Evolutionary conservation across 2,113 vertebrate species (phyloP), one percentile per base, ranked within the genome.

Genomic region (Salvelinus fontinalis): DNA sequence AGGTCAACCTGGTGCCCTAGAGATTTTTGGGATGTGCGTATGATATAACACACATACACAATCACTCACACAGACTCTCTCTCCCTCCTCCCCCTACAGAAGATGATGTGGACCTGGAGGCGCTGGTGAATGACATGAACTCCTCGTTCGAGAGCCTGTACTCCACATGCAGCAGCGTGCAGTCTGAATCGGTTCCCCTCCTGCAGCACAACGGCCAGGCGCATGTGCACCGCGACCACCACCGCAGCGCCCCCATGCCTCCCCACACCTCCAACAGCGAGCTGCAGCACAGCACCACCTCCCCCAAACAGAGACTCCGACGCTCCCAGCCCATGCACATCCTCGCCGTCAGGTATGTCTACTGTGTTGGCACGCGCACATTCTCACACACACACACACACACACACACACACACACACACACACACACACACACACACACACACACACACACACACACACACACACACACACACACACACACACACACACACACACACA

Each of bases 281-380:
- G 74, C 20, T 75, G 20, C 86, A 85, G 8, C 92, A 1, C 75
- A 84, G 14, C 1, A 81, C 0, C 22, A 75, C 29, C 1, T 93
- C 93, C 0, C 92, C 93, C 0, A 81, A 91, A 79, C 93, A 94
- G 72, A 91, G 88, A 85, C 91, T 97, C 75, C 91, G 93, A 4
- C 94, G 97, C 39, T 99, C 97, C 9, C 97, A 99, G 85, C 97
- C 97, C 0, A 89, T 99, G 92, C 97, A 96, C 92, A 99, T 99
- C 88, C 95, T 95, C 18, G 95, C 97, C 5, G 95, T 97, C 92
- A 97, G 97, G 97, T 98, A 87, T 22, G 85, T 26, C 24, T 16
- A 7, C 24, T 39, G 3, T 22, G 16, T 62, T 62, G n/a, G 7
- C 18, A 62, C 51, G 0, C 9, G 31, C 65, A 67, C 65, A 18